Base-by-base conservation (phyloP, 2,797 vertebrate species). In the Hoplostethus atlanticus region DNA sequence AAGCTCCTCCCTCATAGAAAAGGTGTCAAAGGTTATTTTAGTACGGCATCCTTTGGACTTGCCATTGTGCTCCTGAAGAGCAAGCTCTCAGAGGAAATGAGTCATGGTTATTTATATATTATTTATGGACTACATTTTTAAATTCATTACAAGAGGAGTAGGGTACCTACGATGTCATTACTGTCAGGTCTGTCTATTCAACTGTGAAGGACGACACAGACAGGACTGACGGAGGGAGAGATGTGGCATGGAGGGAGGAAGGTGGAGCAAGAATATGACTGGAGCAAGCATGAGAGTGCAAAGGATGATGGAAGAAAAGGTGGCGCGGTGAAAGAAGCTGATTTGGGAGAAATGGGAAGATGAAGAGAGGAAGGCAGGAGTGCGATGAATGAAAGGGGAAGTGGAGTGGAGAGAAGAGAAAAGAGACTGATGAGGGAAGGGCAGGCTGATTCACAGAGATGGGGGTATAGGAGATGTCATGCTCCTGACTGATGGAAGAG, bases 151-250 rank as follows among this genome's bases (percentile, higher is more conserved):
- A 69, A 34, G 38, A 47, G 3, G 48, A 64, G 54, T 47, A 55
- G 16, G 10, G 3, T 16, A 40, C 54, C 57, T 34, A 50, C 6
- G 31, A 6, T 25, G 34, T 50, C 38, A 15, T 70, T 9, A 28
- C 17, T 68, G 56, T 63, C 62, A 21, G 7, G 21, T 44, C 28
- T 68, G 58, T 31, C 11, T 36, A 0, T 68, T 47, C 31, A 55
- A 46, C 31, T 3, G 57, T 80, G 81, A 85, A 87, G 77, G 80
- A 84, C 57, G 42, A 66, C 12, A 48, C 61, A 13, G 75, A 48
- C 75, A 36, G 57, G 55, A 70, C 62, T 8, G 30, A 73, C 64
- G 59, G 64, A 84, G 30, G 51, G 53, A 77, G 71, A 61, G 58
- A 58, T 42, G 65, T 17, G 48, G 68, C 17, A 61, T 63, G 59